Percentiles rank a stretch among this genome's conserved stretches.
phyloP scores from a whole-genome alignment of 2,888 invertebrate species.

The Cephus spinipes region DNA sequence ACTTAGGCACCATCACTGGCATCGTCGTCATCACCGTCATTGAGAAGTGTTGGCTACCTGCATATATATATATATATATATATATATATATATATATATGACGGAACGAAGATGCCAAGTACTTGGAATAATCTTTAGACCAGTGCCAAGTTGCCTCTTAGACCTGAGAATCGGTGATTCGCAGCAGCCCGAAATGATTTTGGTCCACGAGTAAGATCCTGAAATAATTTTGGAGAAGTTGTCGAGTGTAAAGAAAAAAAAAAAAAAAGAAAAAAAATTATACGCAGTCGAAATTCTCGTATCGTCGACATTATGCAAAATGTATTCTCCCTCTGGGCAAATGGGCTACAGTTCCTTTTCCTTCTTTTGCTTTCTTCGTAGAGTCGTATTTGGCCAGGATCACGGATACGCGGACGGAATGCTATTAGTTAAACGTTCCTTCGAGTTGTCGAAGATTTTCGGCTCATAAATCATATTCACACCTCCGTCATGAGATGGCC shows the following conservation, averaged over 20 bases:
- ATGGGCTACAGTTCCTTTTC: background rate
- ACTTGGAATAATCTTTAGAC: background rate
- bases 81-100: background rate
- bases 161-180: background rate
- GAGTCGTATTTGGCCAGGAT: background rate
- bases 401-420: background rate
- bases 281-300: background rate
- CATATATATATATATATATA: background rate
- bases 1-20: slow-evolving; percentile 32
- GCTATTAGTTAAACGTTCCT: slow-evolving; percentile 5
- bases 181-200: background rate
- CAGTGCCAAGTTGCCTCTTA: background rate
- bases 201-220: background rate
- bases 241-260: background rate
- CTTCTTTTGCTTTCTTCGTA: background rate
- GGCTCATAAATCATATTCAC: slow-evolving; percentile 24
- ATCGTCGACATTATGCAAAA: slow-evolving; percentile 2
- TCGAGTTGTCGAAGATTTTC: slow-evolving; percentile 16
- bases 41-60: no score
- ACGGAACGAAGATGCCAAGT: background rate
- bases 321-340: background rate
- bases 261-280: background rate
- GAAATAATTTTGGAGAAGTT: background rate
- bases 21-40: no score
- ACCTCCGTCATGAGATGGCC: slow-evolving; percentile 15